These are phyloP conservation scores for Limnothrissa miodon DNA, from an alignment of 2,113 vertebrate genomes.

Conservation along the genomic window DNA sequence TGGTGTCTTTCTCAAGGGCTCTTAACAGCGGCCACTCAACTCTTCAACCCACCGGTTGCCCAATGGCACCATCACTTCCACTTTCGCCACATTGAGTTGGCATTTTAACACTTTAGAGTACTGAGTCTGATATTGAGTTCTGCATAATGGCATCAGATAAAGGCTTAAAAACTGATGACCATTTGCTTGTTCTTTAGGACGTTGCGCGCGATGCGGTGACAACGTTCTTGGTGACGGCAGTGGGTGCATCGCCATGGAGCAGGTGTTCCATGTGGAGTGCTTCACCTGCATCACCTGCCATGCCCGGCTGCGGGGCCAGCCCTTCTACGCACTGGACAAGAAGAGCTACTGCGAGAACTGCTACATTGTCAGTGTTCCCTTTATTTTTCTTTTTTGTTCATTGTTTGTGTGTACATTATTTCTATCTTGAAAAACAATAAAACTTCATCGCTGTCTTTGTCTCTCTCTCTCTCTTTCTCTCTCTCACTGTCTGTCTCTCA, in stretches of 20 bases:
- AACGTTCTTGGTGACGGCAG: constrained; percentile 86
- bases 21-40: too few species aligned
- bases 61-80: too few species aligned
- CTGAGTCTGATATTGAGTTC: too few species aligned
- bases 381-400: not conserved
- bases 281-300: constrained; percentile 85
- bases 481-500: not conserved
- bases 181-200: constrained; percentile 57
- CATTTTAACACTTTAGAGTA: too few species aligned
- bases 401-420: too few species aligned
- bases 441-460: not conserved
- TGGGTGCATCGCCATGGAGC: constrained; percentile 86
- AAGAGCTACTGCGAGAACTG: constrained; percentile 87
- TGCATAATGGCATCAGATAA: not conserved
- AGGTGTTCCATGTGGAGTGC: constrained; percentile 87
- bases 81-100: too few species aligned
- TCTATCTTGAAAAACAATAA: too few species aligned
- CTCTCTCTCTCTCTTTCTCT: not conserved
- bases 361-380: constrained; percentile 78
- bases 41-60: too few species aligned
- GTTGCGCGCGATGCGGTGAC: constrained; percentile 81
- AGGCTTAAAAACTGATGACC: not conserved
- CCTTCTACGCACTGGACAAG: constrained; percentile 87
- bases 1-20: too few species aligned
- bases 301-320: constrained; percentile 81